phyloP scores from a whole-genome alignment of 2,113 vertebrate genomes.

The Pygoscelis antarcticus region DNA sequence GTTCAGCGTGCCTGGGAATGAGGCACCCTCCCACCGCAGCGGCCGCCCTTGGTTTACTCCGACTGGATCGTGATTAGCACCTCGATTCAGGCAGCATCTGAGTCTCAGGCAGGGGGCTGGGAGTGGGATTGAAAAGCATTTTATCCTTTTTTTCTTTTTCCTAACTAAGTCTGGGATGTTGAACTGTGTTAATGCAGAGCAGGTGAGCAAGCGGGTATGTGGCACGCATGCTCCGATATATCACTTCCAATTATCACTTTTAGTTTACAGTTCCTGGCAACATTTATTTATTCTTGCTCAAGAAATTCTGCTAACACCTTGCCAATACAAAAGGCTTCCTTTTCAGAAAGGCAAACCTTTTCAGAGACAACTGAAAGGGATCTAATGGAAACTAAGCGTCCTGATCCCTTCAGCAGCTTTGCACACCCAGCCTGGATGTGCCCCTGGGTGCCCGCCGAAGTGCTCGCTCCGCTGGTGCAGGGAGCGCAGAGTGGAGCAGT shows the following conservation, averaged over 20 bases:
- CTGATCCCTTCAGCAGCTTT: neutral
- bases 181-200: neutral
- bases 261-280: conserved; percentile 32
- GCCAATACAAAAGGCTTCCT: neutral
- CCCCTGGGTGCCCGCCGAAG: accelerated
- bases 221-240: neutral
- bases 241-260: conserved; percentile 28
- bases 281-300: neutral
- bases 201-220: neutral
- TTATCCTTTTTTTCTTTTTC: neutral
- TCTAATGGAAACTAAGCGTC: neutral
- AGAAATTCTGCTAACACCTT: neutral
- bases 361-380: neutral
- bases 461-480: accelerated
- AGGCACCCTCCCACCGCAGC: neutral
- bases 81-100: neutral
- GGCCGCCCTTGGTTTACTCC: neutral
- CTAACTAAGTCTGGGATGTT: neutral
- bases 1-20: accelerated
- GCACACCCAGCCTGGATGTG: neutral
- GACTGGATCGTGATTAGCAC: neutral
- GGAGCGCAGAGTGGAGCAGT: neutral
- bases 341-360: neutral
- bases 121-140: neutral
- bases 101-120: neutral